These are phyloP conservation scores for Gallirallus australis DNA, from an alignment of 2,797 vertebrate species.

Conservation along the genomic window DNA sequence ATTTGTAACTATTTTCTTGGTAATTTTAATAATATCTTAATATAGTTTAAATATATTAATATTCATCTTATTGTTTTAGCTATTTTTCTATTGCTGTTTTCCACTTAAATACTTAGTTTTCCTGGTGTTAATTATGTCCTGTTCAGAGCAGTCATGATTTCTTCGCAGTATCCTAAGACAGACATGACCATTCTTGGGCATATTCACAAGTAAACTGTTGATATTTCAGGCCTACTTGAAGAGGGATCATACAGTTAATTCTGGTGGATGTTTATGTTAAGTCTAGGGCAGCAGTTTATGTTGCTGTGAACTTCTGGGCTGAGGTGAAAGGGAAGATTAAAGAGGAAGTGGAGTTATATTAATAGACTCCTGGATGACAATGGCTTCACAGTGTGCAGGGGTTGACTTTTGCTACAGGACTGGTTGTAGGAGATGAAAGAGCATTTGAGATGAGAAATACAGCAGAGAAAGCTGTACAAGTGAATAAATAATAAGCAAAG, in stretches of 20 bases:
- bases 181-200: neutral
- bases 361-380: neutral
- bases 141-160: neutral
- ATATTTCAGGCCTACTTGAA: neutral
- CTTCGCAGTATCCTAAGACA: neutral
- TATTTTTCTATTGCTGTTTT: neutral
- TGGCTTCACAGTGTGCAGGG: neutral
- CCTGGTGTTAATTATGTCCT: neutral
- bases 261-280: constrained; percentile 19
- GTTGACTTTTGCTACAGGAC: neutral
- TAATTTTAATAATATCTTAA: neutral
- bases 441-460: constrained; percentile 5
- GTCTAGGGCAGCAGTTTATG: rapidly evolving
- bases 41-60: no score
- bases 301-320: neutral
- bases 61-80: neutral
- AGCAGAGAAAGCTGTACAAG: neutral
- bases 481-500: neutral
- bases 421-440: neutral
- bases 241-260: neutral
- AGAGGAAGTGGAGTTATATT: constrained; percentile 46
- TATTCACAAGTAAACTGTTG: neutral
- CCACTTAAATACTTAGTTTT: neutral
- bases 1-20: neutral
- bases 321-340: constrained; percentile 35